Conservation (phyloP, 2,888 invertebrate species). For the Noctua janthe region DNA sequence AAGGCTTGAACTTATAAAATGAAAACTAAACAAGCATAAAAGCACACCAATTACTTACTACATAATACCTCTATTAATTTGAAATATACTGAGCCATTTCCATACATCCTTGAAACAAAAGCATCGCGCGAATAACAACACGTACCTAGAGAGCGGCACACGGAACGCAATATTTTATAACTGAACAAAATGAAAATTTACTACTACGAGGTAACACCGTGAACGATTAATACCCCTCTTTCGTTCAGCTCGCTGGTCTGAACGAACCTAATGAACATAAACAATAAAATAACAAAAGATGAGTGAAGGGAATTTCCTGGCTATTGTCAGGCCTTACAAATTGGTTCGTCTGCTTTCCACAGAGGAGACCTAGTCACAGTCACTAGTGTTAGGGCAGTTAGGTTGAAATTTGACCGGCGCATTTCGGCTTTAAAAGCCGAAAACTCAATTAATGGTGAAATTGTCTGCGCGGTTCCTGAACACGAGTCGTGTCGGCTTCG, state of each 20-base stretch:
- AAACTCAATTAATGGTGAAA: slow-evolving; percentile 77
- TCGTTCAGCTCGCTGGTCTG: slow-evolving; percentile 49
- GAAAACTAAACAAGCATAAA: not conserved
- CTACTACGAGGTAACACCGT: slow-evolving; percentile 35
- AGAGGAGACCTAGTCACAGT: slow-evolving; percentile 46
- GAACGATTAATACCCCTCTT: slow-evolving; percentile 50
- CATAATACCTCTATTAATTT: slow-evolving; percentile 1
- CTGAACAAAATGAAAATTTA: slow-evolving; percentile 55
- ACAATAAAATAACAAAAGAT: slow-evolving; percentile 55
- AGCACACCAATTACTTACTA: not conserved
- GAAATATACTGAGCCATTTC: slow-evolving; percentile 35
- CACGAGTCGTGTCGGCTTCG: slow-evolving; percentile 45
- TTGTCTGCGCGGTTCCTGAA: slow-evolving; percentile 63
- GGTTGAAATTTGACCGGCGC: slow-evolving; percentile 65
- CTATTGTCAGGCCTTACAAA: slow-evolving; percentile 48
- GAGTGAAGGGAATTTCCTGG: slow-evolving; percentile 40
- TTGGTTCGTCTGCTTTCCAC: slow-evolving; percentile 32
- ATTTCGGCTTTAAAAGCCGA: slow-evolving; percentile 70
- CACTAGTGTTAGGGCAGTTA: slow-evolving; percentile 34
- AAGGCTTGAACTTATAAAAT: not conserved
- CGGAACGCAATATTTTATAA: slow-evolving; percentile 41
- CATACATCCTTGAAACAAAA: slow-evolving; percentile 38
- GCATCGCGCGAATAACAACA: slow-evolving; percentile 35
- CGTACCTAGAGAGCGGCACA: slow-evolving; percentile 19
- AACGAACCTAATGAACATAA: slow-evolving; percentile 57